Base-by-base conservation (phyloP, 2,113 vertebrate genomes). In the Gymnorhina tibicen region DNA sequence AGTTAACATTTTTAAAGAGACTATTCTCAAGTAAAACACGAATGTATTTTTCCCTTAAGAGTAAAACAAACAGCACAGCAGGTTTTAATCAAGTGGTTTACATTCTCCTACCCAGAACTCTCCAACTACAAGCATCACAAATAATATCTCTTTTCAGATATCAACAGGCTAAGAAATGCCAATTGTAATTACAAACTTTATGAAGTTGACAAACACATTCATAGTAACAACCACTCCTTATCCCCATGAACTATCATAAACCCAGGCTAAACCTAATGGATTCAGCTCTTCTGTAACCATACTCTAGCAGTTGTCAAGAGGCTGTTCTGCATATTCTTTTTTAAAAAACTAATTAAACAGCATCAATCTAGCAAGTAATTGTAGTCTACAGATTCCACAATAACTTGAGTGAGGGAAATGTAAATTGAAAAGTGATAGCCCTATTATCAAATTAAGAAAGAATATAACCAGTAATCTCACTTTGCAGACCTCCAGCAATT, bases 71-170 rank as follows among this genome's bases (percentile, higher is more conserved):
- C 79, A 94, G 53, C 70, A 93, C 91, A 96, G 93, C 77, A 94
- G 84, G 91, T 89, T 96, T 95, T 89, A 95, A 96, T 96, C 53
- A 94, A 85, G n/a, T 66, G n/a, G 44, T 80, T 95, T 94, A 79
- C 53, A 69, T 89, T 94, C 70, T 49, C 66, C 26, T 85, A 64
- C 37, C 26, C 67, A 72, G 67, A 91, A 69, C 62, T 87, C 80
- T 91, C 68, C 74, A 93, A 55, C 49, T 75, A 60, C 53, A 85
- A 89, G 58, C 1, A 0, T 69, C 94, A 89, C 78, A 96, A 93
- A 91, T 50, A 89, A 67, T 82, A 24, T 78, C 46, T 82, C 49
- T 69, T 76, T 91, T 79, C 46, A 91, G 77, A 42, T 87, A 97
- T 37, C 78, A 91, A 85, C 53, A 78, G 62, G 66, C 87, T 91